Base-by-base conservation (phyloP, 2,113 vertebrate species). In the Syrmaticus mikado region DNA sequence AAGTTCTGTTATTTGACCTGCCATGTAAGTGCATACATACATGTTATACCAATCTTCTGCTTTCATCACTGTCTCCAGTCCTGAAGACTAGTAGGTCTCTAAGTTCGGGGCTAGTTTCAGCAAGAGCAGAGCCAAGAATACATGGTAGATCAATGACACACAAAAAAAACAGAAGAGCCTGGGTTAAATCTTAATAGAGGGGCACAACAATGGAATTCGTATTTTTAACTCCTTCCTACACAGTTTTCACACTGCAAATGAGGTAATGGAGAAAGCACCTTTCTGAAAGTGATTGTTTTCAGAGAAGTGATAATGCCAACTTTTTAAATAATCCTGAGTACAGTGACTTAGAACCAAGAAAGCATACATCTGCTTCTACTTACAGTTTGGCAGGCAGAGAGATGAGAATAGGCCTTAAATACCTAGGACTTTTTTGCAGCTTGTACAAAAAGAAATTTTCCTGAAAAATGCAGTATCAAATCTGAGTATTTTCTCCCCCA, bases 401-500 rank as follows among this genome's bases (percentile, higher is more conserved):
- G 50, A 16, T 25, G 66, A 85, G 19, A 71, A 5, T 17, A 74
- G 38, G 28, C 34, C 40, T 90, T 72, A 85, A 87, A 83, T 81
- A 38, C 9, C 27, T 13, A 14, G 79, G 66, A 13, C 4, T 8
- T 79, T 77, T 82, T 77, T 77, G 67, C 48, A 87, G 52, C 30
- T 74, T 80, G 15, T 64, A 50, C 36, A 64, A 12, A 48, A 79
- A 77, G 30, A 64, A 4, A 2, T n/a, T 68, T 65, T 81, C 38
- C 67, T 82, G 55, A 93, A 82, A 90, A 73, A 9, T 68, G 17
- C 25, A 70, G 28, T 85, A 18, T 66, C 18, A 50, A 15, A 61
- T 85, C 55, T 68, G 67, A 8, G 7, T n/a, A 48, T 94, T 96
- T 94, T 96, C 27, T 46, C 38, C 58, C 77, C 64, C 57, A 52